Conservation (phyloP, 2,888 invertebrate genomes). For the Craniophora ligustri region DNA sequence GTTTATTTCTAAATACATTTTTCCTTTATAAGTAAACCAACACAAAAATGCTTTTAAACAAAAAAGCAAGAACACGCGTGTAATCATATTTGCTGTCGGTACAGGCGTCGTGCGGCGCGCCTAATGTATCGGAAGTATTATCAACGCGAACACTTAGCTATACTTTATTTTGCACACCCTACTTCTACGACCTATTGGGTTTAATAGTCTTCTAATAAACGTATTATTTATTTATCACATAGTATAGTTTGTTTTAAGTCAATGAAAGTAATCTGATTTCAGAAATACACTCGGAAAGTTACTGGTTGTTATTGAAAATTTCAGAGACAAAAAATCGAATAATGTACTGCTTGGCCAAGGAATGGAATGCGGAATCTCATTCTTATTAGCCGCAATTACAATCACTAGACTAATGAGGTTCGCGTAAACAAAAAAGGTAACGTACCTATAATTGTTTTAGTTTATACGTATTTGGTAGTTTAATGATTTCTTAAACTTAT, state of each 20-base stretch:
- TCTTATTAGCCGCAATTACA: no score
- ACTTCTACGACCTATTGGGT: slow-evolving; percentile 25
- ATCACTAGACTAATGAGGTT: no score
- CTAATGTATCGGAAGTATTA: slow-evolving; percentile 62
- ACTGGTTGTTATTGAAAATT: no score
- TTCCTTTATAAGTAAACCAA: neutral
- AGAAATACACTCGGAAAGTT: no score
- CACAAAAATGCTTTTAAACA: slow-evolving; percentile 13
- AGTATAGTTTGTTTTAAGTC: neutral
- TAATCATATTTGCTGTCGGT: slow-evolving; percentile 47
- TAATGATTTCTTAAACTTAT: no score
- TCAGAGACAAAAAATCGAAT: no score
- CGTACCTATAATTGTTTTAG: no score
- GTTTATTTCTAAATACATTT: neutral
- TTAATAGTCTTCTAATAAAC: slow-evolving; percentile 13
- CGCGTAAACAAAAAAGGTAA: no score
- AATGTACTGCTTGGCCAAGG: no score
- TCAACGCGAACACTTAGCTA: slow-evolving; percentile 29
- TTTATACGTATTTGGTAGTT: no score
- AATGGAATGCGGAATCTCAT: no score
- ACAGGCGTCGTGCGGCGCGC: slow-evolving; percentile 49
- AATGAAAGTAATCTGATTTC: neutral
- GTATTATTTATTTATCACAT: neutral
- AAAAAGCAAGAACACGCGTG: neutral
- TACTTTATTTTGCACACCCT: slow-evolving; percentile 48